These are phyloP conservation scores for Panthera uncia DNA, from an alignment of 2,113 vertebrate species.

Conservation along the genomic window DNA sequence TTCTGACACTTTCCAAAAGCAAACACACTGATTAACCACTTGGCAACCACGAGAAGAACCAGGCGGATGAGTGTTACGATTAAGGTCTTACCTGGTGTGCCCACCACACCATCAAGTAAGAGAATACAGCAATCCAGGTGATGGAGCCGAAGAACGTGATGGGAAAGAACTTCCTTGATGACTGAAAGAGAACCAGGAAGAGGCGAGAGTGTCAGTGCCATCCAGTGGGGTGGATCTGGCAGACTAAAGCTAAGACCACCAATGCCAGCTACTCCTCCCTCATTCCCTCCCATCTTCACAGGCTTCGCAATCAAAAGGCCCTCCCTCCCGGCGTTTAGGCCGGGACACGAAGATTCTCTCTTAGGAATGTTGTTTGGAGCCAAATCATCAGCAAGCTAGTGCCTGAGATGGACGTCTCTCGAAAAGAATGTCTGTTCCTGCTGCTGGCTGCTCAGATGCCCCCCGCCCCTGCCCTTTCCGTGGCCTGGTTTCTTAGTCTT, in stretches of 20 bases:
- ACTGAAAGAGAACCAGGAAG: constrained; percentile 85
- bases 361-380: background rate
- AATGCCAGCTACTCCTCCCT: no score
- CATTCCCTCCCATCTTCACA: background rate
- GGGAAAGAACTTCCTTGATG: constrained; percentile 91
- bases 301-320: background rate
- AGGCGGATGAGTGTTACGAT: background rate
- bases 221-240: rapidly evolving
- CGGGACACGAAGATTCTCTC: background rate
- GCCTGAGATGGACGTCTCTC: background rate
- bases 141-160: constrained; percentile 96
- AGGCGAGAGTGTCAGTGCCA: background rate
- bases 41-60: background rate
- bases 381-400: background rate
- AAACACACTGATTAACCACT: background rate
- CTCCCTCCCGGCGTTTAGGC: background rate
- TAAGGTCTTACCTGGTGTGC: constrained; percentile 94
- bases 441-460: background rate
- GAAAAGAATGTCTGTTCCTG: background rate
- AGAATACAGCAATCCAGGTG: constrained; percentile 95
- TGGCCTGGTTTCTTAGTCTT: background rate
- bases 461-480: background rate
- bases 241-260: background rate
- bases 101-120: constrained; percentile 99
- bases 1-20: background rate